phyloP scores from a whole-genome alignment of 1,140 invertebrate species.

The Phortica variegata region DNA sequence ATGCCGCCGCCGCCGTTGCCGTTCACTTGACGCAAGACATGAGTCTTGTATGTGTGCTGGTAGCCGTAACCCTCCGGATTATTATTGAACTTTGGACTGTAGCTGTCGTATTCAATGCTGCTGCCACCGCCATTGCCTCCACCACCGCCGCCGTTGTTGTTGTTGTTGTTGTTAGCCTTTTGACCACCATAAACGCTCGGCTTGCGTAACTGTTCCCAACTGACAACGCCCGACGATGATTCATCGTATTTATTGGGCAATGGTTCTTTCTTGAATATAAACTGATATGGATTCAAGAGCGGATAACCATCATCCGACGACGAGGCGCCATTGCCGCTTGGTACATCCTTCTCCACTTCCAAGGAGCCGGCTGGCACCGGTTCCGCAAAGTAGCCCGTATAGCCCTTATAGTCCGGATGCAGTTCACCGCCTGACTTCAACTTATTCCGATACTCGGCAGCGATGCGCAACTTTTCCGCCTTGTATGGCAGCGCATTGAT shows the following conservation, averaged over 20 bases:
- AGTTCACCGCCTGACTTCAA: conserved; percentile 24
- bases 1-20: conserved; percentile 5
- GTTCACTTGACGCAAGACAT: conserved; percentile 1
- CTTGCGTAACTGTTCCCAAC: conserved; percentile 38
- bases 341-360: conserved; percentile 8
- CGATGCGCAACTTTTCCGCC: conserved; percentile 23
- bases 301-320: conserved; percentile 33
- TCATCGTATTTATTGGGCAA: conserved; percentile 33
- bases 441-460: conserved; percentile 40
- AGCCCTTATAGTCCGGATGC: conserved; percentile 45
- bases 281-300: conserved; percentile 43
- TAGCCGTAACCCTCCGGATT: conserved; percentile 54
- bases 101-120: conserved; percentile 46
- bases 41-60: conserved; percentile 46
- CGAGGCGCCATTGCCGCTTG: not conserved
- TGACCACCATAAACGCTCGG: conserved; percentile 21
- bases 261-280: conserved; percentile 47
- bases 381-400: conserved; percentile 47
- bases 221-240: conserved; percentile 11
- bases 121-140: conserved; percentile 1
- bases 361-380: conserved; percentile 21
- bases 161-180: conserved; percentile 10
- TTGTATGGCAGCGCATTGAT: conserved; percentile 52
- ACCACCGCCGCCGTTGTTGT: no score
- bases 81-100: conserved; percentile 52